Evolutionary conservation across 2,113 vertebrate genomes (phyloP).

Genomic region (Centropristis striata): DNA sequence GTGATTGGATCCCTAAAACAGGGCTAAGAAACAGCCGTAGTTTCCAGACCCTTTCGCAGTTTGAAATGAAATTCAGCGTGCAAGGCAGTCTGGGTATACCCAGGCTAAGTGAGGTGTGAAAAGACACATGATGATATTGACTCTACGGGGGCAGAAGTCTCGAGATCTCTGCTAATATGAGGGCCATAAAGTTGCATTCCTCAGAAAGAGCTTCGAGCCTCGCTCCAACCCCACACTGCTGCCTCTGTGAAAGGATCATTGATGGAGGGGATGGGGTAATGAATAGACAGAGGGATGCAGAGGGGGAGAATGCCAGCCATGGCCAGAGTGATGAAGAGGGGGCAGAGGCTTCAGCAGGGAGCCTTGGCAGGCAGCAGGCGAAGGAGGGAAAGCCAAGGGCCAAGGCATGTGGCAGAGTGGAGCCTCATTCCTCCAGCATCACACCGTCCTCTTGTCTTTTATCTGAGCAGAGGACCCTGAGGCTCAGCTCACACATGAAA

Average conservation of each 20-base stretch:
- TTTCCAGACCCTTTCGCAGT: too few relatives aligned
- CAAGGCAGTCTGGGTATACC: too few relatives aligned
- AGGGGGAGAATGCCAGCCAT: conserved; percentile 65
- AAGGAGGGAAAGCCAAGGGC: conserved; percentile 29
- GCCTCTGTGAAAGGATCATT: conserved; percentile 83
- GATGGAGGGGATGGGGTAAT: conserved; percentile 74
- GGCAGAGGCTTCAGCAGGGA: conserved; percentile 33
- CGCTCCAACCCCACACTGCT: conserved; percentile 57
- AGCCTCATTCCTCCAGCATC: conserved; percentile 32
- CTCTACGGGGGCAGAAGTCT: conserved; percentile 27
- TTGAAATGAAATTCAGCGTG: too few relatives aligned
- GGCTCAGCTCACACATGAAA: conserved; percentile 40
- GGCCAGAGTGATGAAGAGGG: conserved; percentile 36
- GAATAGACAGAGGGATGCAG: conserved; percentile 79
- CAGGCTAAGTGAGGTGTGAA: conserved; percentile 31
- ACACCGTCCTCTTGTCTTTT: conserved; percentile 13
- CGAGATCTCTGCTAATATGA: conserved; percentile 17
- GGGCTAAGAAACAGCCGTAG: too few relatives aligned
- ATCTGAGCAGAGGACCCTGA: conserved; percentile 31
- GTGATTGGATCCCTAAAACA: too few relatives aligned
- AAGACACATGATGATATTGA: conserved; percentile 8
- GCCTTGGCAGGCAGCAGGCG: conserved; percentile 48
- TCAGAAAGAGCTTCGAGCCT: conserved; percentile 41
- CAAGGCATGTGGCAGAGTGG: conserved; percentile 54
- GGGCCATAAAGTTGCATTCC: conserved; percentile 66